A percentile compares a stretch with the other conserved stretches of the same genome.
These are phyloP conservation scores for Paracanthobrama guichenoti DNA, from an alignment of 2,113 vertebrate genomes.

Conservation along the genomic window DNA sequence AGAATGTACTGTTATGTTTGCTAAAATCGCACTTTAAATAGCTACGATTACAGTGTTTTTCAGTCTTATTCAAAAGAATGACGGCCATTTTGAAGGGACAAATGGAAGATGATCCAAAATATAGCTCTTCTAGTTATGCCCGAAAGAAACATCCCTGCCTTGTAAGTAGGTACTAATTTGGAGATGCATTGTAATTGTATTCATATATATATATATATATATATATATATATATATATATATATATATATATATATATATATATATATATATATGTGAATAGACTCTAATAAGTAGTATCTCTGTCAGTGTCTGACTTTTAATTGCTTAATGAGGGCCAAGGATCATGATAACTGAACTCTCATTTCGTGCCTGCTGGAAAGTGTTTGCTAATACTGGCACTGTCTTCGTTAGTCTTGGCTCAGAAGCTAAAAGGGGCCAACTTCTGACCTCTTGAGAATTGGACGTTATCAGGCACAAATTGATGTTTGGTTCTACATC, in stretches of 20 bases:
- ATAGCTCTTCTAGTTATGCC: background rate
- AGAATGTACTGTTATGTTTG: background rate
- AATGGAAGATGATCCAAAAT: constrained; percentile 30
- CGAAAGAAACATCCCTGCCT: background rate
- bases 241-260: background rate
- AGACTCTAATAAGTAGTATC: constrained; percentile 17
- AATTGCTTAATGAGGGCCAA: constrained; percentile 63
- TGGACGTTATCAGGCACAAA: constrained; percentile 72
- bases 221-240: background rate
- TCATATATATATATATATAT: constrained; percentile 14
- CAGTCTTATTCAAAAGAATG: background rate
- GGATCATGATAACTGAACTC: constrained; percentile 65
- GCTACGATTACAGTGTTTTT: background rate
- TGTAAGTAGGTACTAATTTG: background rate
- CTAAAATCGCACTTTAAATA: background rate
- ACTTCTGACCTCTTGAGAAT: constrained; percentile 65
- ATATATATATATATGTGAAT: background rate
- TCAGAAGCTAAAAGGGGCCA: constrained; percentile 66
- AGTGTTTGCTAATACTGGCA: constrained; percentile 54
- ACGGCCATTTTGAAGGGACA: background rate
- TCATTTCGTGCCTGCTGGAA: constrained; percentile 46
- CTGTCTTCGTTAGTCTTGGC: constrained; percentile 69
- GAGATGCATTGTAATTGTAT: constrained; percentile 3
- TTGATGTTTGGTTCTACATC: constrained; percentile 70
- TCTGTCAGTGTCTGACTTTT: constrained; percentile 36